Evolutionary conservation across 2,888 invertebrate genomes (phyloP), one percentile per base, ranked within the genome.

Genomic region (Megastigmus dorsalis): DNA sequence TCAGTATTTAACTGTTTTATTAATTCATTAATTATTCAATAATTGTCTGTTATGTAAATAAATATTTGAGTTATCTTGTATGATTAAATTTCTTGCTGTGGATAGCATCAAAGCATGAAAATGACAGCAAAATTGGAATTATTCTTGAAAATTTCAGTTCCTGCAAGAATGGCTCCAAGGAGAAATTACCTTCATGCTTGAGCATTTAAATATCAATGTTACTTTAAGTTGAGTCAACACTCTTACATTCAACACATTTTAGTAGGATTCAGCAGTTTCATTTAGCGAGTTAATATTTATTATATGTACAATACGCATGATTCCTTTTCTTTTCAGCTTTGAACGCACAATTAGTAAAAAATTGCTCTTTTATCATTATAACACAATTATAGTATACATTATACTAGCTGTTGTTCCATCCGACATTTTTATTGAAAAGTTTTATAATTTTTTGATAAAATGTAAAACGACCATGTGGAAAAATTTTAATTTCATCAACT

Each of bases 181-280:
- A n/a, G n/a, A n/a, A n/a, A n/a, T n/a, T n/a, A n/a, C n/a, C n/a
- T n/a, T n/a, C n/a, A n/a, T n/a, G 9, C n/a, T 68, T 68, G 10
- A 26, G 26, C 36, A 63, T n/a, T 55, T 67, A 55, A 60, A 54
- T 41, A 69, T 41, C 13, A 43, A 63, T 30, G 54, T 66, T 54
- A 45, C 48, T 63, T 68, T 3, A 68, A 48, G 18, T 62, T 41
- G 55, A 55, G 48, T 69, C 65, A 52, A 50, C 36, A 59, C 26
- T 45, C 10, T 65, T 43, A 69, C 50, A 13, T 33, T 54, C 30
- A 74, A 36, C 69, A 59, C n/a, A 65, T 43, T 54, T 70, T 52
- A 69, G 26, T 74, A 75, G 60, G 70, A 70, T 15, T 70, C 75
- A 60, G 54, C 55, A 70, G 48, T 70, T 45, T 45, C 60, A 75